phyloP scores from a whole-genome alignment of 2,888 invertebrate species.

The Aricia artaxerxes region DNA sequence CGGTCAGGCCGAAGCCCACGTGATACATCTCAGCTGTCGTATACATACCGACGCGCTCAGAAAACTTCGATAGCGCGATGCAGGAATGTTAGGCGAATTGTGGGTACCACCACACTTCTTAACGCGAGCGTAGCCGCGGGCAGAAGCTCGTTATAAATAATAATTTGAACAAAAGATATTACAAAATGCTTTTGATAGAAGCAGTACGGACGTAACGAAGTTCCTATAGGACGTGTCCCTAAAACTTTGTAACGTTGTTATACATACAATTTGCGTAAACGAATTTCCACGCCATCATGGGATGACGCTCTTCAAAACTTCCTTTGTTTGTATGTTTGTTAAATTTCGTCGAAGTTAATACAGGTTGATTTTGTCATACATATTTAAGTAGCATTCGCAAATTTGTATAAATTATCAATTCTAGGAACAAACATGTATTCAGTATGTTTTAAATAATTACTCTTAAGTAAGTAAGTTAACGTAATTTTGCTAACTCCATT shows the following conservation, averaged over 20 bases:
- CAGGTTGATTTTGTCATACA: slow-evolving; percentile 4
- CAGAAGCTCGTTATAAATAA: background rate
- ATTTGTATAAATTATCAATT: background rate
- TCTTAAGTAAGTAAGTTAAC: background rate
- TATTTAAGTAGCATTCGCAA: background rate
- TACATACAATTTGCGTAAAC: slow-evolving; percentile 48
- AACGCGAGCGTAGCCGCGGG: too few relatives aligned
- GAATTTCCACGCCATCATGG: slow-evolving; percentile 60
- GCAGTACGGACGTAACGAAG: background rate
- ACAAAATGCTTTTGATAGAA: slow-evolving; percentile 2
- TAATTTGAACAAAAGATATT: background rate
- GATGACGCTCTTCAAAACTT: slow-evolving; percentile 34
- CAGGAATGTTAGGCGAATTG: too few relatives aligned
- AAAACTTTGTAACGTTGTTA: slow-evolving; percentile 34
- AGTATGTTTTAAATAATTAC: background rate
- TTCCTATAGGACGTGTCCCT: slow-evolving; percentile 6
- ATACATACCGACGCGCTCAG: too few relatives aligned
- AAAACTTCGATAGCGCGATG: too few relatives aligned
- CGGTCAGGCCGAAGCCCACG: too few relatives aligned
- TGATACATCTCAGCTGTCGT: too few relatives aligned
- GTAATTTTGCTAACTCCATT: background rate
- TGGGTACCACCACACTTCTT: too few relatives aligned
- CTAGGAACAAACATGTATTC: background rate
- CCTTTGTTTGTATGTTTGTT: slow-evolving; percentile 24
- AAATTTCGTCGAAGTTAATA: slow-evolving; percentile 1